Base-by-base conservation (phyloP, 2,797 vertebrate genomes). In the Uromys caudimaculatus region DNA sequence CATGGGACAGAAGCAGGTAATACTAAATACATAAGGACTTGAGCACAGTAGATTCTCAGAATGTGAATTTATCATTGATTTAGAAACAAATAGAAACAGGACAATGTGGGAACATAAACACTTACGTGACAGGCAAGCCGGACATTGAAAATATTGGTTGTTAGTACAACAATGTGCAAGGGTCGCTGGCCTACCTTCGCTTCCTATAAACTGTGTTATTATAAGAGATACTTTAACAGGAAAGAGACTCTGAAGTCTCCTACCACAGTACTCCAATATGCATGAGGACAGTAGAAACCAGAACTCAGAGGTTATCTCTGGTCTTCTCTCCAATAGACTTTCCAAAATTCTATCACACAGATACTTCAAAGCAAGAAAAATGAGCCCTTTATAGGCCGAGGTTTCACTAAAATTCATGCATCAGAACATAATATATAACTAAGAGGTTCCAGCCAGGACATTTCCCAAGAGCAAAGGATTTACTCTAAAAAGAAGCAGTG, bases 401-500 rank as follows among this genome's bases (percentile, higher is more conserved):
- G 2, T 58, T 75, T 82, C 67, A 79, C 52, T n/a, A 86, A 95
- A 85, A 83, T 78, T 14, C 94, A 89, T 82, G 60, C 78, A 86
- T 90, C 73, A 47, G 81, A 92, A 94, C 64, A 64, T 54, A 79
- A n/a, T 64, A 21, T 67, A n/a, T 73, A 60, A 95, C 67, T 32
- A 90, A 94, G 84, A 93, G 71, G 3, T 87, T 92, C 38, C 12
- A 82, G 84, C n/a, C 85, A 93, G 84, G 75, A 78, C 91, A 94
- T 82, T 52, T 56, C 38, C 50, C 60, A 71, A 69, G 64, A 93
- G 6, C 82, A 89, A 93, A 35, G 7, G 4, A 62, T 60, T 73
- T 84, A 19, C 17, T 96, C 58, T 54, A 58, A 90, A 93, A 93
- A 81, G 85, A 88, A 91, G 76, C 1, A 85, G 71, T 94, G 50